Percentiles rank a stretch among this genome's conserved stretches.
phyloP scores from a whole-genome alignment of 2,113 vertebrate genomes.

The Sebastes fasciatus region DNA sequence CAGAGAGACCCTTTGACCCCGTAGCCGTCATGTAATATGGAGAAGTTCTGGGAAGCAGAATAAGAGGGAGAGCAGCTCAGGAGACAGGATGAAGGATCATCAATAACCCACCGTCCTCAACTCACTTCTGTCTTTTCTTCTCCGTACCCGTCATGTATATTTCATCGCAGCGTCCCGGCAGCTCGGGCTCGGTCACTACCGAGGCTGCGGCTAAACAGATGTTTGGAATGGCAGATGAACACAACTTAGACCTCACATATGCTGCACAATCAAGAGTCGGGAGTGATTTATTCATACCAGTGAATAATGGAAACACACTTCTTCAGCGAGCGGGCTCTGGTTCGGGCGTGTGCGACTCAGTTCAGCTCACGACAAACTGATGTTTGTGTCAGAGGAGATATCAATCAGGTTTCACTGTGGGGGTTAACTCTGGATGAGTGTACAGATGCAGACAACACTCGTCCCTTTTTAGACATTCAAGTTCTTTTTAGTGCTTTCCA shows the following conservation, averaged over 20 bases:
- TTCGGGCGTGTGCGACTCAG: constrained; percentile 22
- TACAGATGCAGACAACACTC: background rate
- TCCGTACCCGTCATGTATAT: constrained; percentile 55
- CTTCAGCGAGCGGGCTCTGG: constrained; percentile 35
- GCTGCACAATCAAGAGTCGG: constrained; percentile 56
- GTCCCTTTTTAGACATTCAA: background rate
- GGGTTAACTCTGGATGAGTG: background rate
- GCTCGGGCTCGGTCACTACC: constrained; percentile 49
- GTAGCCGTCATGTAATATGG: constrained; percentile 28
- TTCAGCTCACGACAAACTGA: constrained; percentile 50
- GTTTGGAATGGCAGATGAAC: constrained; percentile 75
- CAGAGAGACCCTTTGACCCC: background rate
- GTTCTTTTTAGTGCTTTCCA: background rate
- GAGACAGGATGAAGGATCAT: constrained; percentile 27
- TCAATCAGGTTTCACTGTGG: constrained; percentile 34
- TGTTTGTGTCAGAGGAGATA: constrained; percentile 60
- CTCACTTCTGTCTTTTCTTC: constrained; percentile 15
- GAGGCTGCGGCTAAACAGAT: constrained; percentile 69
- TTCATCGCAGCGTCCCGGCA: constrained; percentile 40
- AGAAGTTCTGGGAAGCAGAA: constrained; percentile 10
- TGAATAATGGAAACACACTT: constrained; percentile 74
- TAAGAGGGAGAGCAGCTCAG: constrained; percentile 1
- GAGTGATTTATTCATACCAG: constrained; percentile 71
- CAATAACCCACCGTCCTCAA: constrained; percentile 42
- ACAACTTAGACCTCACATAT: constrained; percentile 71